Base-by-base conservation (phyloP, 1,140 invertebrate species). In the Sarcophaga peregrina region DNA sequence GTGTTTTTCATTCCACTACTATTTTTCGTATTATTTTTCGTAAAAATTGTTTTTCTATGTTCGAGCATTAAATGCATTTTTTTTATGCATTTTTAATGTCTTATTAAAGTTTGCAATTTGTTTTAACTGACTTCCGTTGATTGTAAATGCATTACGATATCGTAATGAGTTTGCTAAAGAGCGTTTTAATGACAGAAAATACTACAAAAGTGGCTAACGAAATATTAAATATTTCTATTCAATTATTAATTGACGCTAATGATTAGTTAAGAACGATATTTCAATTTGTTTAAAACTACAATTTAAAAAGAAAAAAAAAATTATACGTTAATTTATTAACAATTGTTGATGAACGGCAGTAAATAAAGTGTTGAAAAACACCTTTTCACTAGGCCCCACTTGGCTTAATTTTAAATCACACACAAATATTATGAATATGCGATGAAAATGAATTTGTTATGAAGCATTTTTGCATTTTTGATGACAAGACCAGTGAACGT, bases 41-140 rank as follows among this genome's bases (percentile, higher is more conserved):
- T 37, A 37, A 37, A 37, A 37, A 37, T 37, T 37, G 25, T 37
- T 37, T 37, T 37, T 37, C 25, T 37, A 37, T 37, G 25, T 37
- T 37, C 4, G 25, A 37, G 4, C 25, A 37, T 37, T 37, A 37
- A 37, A 37, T 2, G 4, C 25, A 62, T 62, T 62, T 62, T 37
- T 37, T 62, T 15, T 68, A 58, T 7, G 17, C n/a, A 20, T 68
- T 68, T 68, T 68, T 68, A 17, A 68, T 68, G 15, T 62, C n/a
- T 62, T 62, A 15, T n/a, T 62, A 62, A 62, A 62, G 4, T 3
- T 62, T 2, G 54, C 17, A 68, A 68, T 68, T 68, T 68, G 62
- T 20, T 68, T 68, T 68, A 20, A 68, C n/a, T 20, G 15, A 68
- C 62, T 68, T 68, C 62, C 62, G 62, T 68, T 68, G 17, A 68